Evolutionary conservation across 2,888 invertebrate species (phyloP), one percentile per base, ranked within the genome.

Genomic region (Portevinia maculata): DNA sequence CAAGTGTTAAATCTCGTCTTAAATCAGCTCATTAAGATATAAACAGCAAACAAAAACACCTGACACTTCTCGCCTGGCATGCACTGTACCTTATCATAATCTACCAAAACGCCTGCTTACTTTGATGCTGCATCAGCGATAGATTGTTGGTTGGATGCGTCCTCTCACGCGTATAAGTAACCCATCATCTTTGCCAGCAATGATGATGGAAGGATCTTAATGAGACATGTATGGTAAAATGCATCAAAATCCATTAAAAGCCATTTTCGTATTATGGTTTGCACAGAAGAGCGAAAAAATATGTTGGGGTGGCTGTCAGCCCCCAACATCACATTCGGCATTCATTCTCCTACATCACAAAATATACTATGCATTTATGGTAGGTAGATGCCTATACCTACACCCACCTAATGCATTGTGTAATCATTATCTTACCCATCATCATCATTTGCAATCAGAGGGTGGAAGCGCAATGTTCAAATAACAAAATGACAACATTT

Each of bases 211-310:
- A 65, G 62, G 52, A 76, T 64, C 70, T 46, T 81, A 81, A 81
- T 81, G 76, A 78, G 71, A 78, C 71, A 67, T 78, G 55, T 78
- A 73, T 67, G 60, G 55, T 6, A 69, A 73, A 78, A 83, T 83
- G 78, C 83, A 78, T 88, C 85, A 86, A 88, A 88, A 89, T 89
- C 89, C 89, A 89, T 89, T 89, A 89, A 89, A 89, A 87, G 88
- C 89, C 88, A 89, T 89, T 89, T 89, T 88, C 87, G 87, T 88
- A 86, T 86, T 86, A 86, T 62, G 78, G 50, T 67, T 78, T 48
- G 37, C 48, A 71, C 67, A 83, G 78, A 83, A 83, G 83, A 83
- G 60, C 48, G 13, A 48, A 44, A 46, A 60, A 28, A 44, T 15
- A 21, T 39, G n/a, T 15, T n/a, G 30, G 30, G 52, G 65, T 55